These are phyloP conservation scores for Pristionchus arcanus DNA, from an alignment of 2,888 invertebrate genomes.

Conservation along the genomic window DNA sequence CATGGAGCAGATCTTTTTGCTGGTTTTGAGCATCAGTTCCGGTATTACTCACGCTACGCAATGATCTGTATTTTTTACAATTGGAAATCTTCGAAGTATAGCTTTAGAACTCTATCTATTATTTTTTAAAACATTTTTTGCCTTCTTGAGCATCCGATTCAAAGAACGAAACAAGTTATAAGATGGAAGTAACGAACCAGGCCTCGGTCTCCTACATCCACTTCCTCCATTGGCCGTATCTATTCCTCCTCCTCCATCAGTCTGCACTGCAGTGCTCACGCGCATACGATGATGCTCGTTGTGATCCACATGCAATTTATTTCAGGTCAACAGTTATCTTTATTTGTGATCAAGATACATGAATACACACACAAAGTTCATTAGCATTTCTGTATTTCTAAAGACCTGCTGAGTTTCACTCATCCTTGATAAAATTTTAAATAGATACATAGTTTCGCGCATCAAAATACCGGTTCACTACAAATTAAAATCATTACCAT, in stretches of 20 bases:
- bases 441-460: background rate
- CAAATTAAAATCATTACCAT: constrained; percentile 60
- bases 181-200: background rate
- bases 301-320: background rate
- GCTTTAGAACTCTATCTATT: background rate
- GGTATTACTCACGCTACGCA: background rate
- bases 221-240: background rate
- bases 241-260: background rate
- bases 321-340: background rate
- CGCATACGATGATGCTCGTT: background rate
- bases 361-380: no score
- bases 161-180: no score
- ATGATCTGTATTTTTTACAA: background rate
- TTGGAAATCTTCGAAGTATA: background rate
- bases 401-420: constrained; percentile 51
- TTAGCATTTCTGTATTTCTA: no score
- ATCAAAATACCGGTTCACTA: background rate
- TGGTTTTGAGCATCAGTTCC: background rate
- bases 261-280: background rate
- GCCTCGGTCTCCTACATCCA: constrained; percentile 9
- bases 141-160: no score
- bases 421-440: no score
- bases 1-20: constrained; percentile 41
- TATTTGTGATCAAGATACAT: no score
- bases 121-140: no score